Base-by-base conservation (phyloP, 2,797 vertebrate species). In the Rhadinocentrus ornatus region DNA sequence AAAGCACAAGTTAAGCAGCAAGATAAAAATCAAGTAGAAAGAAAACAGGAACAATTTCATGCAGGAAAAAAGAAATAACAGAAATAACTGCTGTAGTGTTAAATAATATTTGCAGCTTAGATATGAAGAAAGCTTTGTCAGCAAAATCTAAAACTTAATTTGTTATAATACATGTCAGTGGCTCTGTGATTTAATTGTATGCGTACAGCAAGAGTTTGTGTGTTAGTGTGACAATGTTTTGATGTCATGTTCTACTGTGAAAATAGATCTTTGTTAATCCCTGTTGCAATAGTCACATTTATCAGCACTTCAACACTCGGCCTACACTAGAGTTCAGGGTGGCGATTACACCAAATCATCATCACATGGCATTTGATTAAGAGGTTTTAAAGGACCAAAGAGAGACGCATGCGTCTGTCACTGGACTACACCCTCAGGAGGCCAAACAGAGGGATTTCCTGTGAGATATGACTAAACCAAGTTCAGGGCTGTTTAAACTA, bases 1-100 rank as follows among this genome's bases (percentile, higher is more conserved):
- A 82, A 81, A 75, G 72, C 50, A 85, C 22, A 89, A 82, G 78
- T 91, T 85, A 83, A 86, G 67, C 61, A 83, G 63, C 53, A 73
- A 12, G 50, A 79, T 39, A 50, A 48, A 69, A 81, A 86, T 39
- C 1, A 22, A 77, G n/a, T 53, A 52, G 7, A 27, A 39, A 66
- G 39, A 71, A 60, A 74, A 69, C 46, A 65, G 63, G 22, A 64
- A 80, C 34, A 85, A 15, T 56, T 78, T 79, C 72, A 85, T 86
- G 80, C 74, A 88, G 75, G n/a, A 75, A 39, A 4, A 41, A 18
- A 68, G 1, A 3, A n/a, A n/a, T n/a, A n/a, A 64, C 6, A 27
- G 8, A 18, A 27, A 52, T 62, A 3, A 63, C 24, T 24, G 20
- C 71, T 75, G 8, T 32, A 59, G 62, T 15, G 59, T 55, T 65